These are phyloP conservation scores for Megalopta genalis DNA, from an alignment of 1,140 invertebrate species.

Conservation along the genomic window DNA sequence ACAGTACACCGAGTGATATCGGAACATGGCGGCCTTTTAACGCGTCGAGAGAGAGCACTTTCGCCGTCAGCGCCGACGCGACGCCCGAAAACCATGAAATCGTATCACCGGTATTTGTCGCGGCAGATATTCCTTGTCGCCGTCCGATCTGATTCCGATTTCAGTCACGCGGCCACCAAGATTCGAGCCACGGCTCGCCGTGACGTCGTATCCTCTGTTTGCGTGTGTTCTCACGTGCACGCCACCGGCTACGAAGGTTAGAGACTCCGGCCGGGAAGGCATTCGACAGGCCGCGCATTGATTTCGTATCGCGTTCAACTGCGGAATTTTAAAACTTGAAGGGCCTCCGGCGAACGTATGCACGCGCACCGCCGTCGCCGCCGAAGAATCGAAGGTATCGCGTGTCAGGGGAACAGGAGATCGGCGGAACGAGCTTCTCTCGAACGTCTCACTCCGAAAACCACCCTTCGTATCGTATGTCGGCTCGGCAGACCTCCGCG, in stretches of 20 bases:
- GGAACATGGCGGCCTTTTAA: not conserved
- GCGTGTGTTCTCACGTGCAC: constrained; percentile 46
- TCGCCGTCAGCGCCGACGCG: not conserved
- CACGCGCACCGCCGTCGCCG: not conserved
- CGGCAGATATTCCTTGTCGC: not conserved
- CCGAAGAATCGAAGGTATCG: constrained; percentile 51
- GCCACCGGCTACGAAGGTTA: constrained; percentile 18
- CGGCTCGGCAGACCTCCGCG: not conserved
- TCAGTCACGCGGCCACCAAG: constrained; percentile 59
- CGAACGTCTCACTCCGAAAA: constrained; percentile 29
- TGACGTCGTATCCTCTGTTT: constrained; percentile 65
- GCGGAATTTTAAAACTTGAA: constrained; percentile 69
- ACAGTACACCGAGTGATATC: no score
- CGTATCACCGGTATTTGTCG: constrained; percentile 19
- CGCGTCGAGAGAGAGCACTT: not conserved
- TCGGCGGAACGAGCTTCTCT: constrained; percentile 59
- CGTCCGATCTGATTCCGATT: constrained; percentile 60
- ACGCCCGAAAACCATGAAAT: not conserved
- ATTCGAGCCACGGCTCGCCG: constrained; percentile 47
- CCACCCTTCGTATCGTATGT: constrained; percentile 19
- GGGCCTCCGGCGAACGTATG: constrained; percentile 50
- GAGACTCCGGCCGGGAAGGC: constrained; percentile 9
- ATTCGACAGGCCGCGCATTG: constrained; percentile 62
- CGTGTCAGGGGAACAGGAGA: constrained; percentile 61
- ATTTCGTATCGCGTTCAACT: constrained; percentile 68